Conservation (phyloP, 1,140 invertebrate species). For the Ips typographus region DNA sequence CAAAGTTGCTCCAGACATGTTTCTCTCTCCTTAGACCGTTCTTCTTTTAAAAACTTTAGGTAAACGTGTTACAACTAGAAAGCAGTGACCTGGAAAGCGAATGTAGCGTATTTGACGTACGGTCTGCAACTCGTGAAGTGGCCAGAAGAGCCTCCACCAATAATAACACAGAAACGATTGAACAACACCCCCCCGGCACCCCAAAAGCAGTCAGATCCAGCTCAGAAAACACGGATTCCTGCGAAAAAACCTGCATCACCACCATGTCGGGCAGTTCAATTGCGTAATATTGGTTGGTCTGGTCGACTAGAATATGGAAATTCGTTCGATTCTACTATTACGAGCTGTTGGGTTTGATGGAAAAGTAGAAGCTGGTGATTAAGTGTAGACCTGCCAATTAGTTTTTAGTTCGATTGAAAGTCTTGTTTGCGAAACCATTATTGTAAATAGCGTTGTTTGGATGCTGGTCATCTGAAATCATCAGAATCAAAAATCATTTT, state of each 20-base stretch:
- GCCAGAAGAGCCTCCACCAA: slow-evolving; percentile 52
- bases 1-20: not conserved
- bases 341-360: slow-evolving; percentile 9
- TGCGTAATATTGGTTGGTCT: slow-evolving; percentile 56
- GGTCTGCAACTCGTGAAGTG: slow-evolving; percentile 52
- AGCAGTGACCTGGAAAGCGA: slow-evolving; percentile 62
- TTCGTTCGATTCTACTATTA: slow-evolving; percentile 13
- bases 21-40: not conserved
- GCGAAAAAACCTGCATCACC: slow-evolving; percentile 55
- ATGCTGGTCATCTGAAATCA: no score
- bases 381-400: no score
- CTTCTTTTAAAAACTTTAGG: slow-evolving; percentile 38
- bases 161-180: slow-evolving; percentile 52
- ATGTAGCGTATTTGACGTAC: slow-evolving; percentile 62
- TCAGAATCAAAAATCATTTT: no score
- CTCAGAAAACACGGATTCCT: slow-evolving; percentile 52
- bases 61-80: slow-evolving; percentile 53
- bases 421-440: no score
- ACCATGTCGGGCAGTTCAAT: slow-evolving; percentile 70
- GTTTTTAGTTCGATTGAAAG: no score
- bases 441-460: no score
- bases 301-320: slow-evolving; percentile 19
- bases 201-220: slow-evolving; percentile 51
- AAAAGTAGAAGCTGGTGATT: not conserved
- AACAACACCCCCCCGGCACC: slow-evolving; percentile 42